Evolutionary conservation across 2,797 vertebrate genomes (phyloP).

Genomic region (Paramormyrops hopkinsi): DNA sequence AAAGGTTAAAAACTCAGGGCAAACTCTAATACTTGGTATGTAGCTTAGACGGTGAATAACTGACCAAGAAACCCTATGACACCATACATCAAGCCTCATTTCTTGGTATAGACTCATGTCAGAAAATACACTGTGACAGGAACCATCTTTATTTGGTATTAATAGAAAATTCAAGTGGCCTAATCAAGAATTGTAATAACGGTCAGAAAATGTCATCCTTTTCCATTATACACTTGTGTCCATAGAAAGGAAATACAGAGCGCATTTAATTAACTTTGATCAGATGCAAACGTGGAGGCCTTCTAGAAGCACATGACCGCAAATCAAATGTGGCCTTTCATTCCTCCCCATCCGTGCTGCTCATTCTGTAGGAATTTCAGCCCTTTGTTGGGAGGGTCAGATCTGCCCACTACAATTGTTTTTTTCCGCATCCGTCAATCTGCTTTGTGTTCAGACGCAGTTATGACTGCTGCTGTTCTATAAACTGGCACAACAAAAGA

Average conservation of each 20-base stretch:
- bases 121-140: background rate
- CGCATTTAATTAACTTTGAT: background rate
- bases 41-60: background rate
- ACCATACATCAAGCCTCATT: background rate
- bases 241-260: background rate
- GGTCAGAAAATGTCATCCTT: background rate
- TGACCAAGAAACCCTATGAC: background rate
- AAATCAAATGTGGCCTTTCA: slow-evolving; percentile 22
- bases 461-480: slow-evolving; percentile 2
- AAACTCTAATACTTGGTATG: background rate
- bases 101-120: background rate
- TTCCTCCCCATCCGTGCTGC: slow-evolving; percentile 27
- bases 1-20: background rate
- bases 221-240: background rate
- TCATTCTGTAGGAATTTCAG: slow-evolving; percentile 37
- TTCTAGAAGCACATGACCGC: background rate
- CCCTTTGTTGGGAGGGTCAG: slow-evolving; percentile 34
- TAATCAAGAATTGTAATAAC: background rate
- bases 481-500: slow-evolving; percentile 18
- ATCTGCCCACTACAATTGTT: slow-evolving; percentile 36
- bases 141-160: background rate
- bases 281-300: background rate
- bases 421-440: slow-evolving; percentile 21
- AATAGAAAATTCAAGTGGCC: background rate
- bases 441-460: background rate